Conservation (phyloP, 2,113 vertebrate genomes). For the Rhipidura dahli region DNA sequence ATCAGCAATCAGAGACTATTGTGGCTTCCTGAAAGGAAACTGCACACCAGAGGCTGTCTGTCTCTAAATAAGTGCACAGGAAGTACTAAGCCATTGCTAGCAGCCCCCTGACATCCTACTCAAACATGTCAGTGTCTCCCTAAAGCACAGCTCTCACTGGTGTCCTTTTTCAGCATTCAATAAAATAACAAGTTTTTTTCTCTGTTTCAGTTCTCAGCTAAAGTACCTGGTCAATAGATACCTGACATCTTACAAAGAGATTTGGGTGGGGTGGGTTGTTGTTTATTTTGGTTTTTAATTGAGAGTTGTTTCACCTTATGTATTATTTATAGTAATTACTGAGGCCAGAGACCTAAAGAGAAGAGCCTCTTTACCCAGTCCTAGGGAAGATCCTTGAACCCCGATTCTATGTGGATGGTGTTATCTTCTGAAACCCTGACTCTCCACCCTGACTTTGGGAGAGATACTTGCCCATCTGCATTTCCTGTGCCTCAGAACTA, state of each 20-base stretch:
- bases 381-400: not conserved
- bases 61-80: not conserved
- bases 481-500: not conserved
- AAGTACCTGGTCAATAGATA: not conserved
- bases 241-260: not conserved
- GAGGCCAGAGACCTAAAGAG: not conserved
- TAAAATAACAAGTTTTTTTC: not conserved
- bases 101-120: not conserved
- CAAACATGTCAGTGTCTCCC: not conserved
- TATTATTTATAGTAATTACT: not conserved
- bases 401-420: not conserved
- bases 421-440: not conserved
- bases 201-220: not conserved
- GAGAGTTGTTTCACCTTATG: not conserved
- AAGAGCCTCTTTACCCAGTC: not conserved
- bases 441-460: rapidly evolving
- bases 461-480: not conserved
- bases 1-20: not conserved
- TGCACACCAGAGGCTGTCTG: not conserved
- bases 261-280: not conserved
- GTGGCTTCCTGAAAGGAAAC: not conserved
- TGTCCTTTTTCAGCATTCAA: not conserved
- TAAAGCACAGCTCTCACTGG: not conserved
- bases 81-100: not conserved
- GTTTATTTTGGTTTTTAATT: not conserved